These are phyloP conservation scores for Leucophora obtusa DNA, from an alignment of 2,888 invertebrate genomes.

Conservation along the genomic window DNA sequence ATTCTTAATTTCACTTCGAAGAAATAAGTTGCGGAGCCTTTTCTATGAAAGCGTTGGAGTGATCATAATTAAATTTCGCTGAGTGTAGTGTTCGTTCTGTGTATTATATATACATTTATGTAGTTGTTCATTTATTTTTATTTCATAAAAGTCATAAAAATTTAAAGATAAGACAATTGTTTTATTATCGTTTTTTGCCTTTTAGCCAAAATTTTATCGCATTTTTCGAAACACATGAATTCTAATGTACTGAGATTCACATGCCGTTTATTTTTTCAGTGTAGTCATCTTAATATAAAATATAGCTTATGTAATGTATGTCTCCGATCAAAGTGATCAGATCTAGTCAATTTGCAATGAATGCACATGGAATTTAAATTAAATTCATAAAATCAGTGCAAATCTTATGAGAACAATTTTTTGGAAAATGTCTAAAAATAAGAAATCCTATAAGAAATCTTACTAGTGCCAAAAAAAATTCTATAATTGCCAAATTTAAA, in stretches of 20 bases:
- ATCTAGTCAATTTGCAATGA: constrained; percentile 1
- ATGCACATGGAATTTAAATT: not conserved
- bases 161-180: constrained; percentile 6
- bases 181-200: not conserved
- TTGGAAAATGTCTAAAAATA: not conserved
- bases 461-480: no score
- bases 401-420: no score
- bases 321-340: constrained; percentile 2
- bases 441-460: no score
- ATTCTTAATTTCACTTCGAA: no score
- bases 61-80: not conserved
- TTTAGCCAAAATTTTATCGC: not conserved
- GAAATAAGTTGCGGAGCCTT: not conserved
- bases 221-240: not conserved
- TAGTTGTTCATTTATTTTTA: not conserved
- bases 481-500: no score
- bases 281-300: constrained; percentile 13
- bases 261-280: constrained; percentile 22
- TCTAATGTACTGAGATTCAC: not conserved
- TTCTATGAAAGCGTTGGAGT: not conserved
- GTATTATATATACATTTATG: no score
- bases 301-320: constrained; percentile 30
- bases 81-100: not conserved
- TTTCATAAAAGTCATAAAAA: not conserved
- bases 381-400: not conserved